These are phyloP conservation scores for Syngnathus acus DNA, from an alignment of 2,797 vertebrate species.

Conservation along the genomic window DNA sequence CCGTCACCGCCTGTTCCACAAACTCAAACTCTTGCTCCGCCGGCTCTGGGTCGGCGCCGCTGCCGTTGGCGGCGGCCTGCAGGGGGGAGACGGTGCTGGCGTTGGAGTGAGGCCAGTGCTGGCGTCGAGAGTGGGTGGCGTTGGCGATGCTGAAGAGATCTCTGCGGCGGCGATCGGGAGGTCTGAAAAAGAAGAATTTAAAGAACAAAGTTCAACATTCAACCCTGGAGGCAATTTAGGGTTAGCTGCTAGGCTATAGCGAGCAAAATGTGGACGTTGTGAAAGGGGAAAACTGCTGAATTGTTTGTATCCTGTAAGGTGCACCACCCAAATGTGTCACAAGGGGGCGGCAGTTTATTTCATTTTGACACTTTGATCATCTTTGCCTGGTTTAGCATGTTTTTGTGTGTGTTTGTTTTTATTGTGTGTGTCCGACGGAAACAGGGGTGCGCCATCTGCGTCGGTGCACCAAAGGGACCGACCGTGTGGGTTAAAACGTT, in stretches of 20 bases:
- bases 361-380: not conserved
- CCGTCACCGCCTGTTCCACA: constrained; percentile 77
- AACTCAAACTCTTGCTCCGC: constrained; percentile 77
- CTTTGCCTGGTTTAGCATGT: not conserved
- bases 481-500: not conserved
- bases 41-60: constrained; percentile 60
- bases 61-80: constrained; percentile 55
- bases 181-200: constrained; percentile 43
- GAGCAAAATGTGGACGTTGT: not conserved
- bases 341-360: not conserved
- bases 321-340: not conserved
- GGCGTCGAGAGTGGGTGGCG: constrained; percentile 51
- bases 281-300: too few species aligned
- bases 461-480: not conserved
- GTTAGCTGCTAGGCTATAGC: not conserved
- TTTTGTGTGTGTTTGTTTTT: not conserved
- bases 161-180: constrained; percentile 79
- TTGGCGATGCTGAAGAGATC: constrained; percentile 80
- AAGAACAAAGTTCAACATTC: not conserved
- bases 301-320: not conserved
- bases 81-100: constrained; percentile 50
- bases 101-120: constrained; percentile 49
- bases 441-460: not conserved
- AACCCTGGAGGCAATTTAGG: not conserved
- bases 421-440: not conserved